These are phyloP conservation scores for Xestia c-nigrum DNA, from an alignment of 2,888 invertebrate species.

Conservation along the genomic window DNA sequence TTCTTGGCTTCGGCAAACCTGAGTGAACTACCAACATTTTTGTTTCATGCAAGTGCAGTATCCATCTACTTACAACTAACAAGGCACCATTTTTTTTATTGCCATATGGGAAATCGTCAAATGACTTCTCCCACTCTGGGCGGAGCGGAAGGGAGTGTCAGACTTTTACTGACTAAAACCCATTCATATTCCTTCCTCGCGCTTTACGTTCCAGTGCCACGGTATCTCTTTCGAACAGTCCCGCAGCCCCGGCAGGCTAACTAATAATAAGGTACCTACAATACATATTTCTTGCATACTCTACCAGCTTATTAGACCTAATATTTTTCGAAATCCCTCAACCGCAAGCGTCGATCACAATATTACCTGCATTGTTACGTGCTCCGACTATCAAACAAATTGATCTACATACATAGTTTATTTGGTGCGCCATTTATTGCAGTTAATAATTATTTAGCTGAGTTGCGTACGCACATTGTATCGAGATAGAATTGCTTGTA, in stretches of 20 bases:
- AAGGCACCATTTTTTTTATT: slow-evolving; percentile 4
- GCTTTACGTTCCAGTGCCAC: no score
- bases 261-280: slow-evolving; percentile 11
- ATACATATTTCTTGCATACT: slow-evolving; percentile 19
- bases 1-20: neutral
- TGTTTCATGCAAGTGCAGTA: neutral
- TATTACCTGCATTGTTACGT: slow-evolving; percentile 63
- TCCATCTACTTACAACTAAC: slow-evolving; percentile 5
- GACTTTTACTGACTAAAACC: no score
- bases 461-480: slow-evolving; percentile 60
- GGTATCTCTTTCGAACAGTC: no score
- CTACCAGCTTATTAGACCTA: slow-evolving; percentile 27
- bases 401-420: slow-evolving; percentile 68
- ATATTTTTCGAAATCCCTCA: slow-evolving; percentile 62
- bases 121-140: no score
- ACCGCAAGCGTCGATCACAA: slow-evolving; percentile 55
- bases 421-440: slow-evolving; percentile 63
- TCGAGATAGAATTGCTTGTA: slow-evolving; percentile 58
- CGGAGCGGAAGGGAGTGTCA: no score
- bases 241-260: no score
- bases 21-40: neutral
- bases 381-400: slow-evolving; percentile 65
- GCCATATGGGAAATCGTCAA: no score
- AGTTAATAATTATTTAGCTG: slow-evolving; percentile 68
- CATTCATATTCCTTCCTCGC: no score